Conservation (phyloP, 2,113 vertebrate genomes). For the Lepus americanus region DNA sequence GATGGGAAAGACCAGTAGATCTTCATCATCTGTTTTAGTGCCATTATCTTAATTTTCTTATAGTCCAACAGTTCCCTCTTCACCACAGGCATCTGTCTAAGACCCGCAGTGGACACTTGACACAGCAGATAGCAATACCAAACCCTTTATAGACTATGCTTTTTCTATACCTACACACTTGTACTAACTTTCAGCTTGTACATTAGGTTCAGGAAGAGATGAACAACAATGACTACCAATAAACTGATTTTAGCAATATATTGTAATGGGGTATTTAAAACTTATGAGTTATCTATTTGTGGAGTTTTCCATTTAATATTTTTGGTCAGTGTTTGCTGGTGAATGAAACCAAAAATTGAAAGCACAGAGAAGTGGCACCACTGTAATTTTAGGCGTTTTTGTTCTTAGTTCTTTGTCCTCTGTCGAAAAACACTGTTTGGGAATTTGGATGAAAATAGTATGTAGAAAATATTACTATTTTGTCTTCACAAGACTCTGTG, state of each 20-base stretch:
- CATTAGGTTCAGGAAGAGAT: neutral
- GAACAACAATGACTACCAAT: neutral
- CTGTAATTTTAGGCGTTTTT: neutral
- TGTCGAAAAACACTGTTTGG: neutral
- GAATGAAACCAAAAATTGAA: neutral
- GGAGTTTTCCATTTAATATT: neutral
- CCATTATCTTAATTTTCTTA: neutral
- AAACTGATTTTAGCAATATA: neutral
- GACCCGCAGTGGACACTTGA: neutral
- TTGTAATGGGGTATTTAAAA: neutral
- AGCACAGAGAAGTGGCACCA: neutral
- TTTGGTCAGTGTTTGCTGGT: neutral
- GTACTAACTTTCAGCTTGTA: neutral
- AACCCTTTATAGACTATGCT: neutral
- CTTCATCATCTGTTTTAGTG: neutral
- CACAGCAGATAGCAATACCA: neutral
- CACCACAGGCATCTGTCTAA: neutral
- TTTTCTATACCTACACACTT: neutral
- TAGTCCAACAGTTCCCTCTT: neutral
- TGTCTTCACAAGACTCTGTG: neutral
- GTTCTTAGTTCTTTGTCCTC: neutral
- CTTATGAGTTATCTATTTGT: neutral
- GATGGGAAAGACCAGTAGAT: neutral
- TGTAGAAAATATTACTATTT: neutral
- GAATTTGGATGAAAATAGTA: neutral